A percentile compares a stretch with the other conserved stretches of the same genome.
Evolutionary conservation across 2,888 invertebrate genomes (phyloP).

Genomic region (Melieria picta): DNA sequence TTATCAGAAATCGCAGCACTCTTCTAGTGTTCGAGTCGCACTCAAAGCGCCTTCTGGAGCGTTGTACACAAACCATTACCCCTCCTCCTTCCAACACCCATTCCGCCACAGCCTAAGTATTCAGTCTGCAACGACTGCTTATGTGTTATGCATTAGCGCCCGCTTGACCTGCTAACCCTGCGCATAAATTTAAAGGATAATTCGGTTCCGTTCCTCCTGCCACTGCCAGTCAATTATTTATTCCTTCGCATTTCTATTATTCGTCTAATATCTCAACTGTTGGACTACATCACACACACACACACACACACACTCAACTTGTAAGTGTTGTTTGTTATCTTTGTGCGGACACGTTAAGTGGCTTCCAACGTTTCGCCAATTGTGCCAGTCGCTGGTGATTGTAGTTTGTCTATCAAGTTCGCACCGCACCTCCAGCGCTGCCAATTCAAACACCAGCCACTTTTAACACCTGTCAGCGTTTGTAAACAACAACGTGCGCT

Average conservation of each 20-base stretch:
- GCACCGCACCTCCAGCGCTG: neutral
- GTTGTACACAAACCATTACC: no score
- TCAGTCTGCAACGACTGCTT: constrained; percentile 2
- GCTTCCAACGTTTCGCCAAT: constrained; percentile 44
- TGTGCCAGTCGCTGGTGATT: neutral
- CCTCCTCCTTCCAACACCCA: no score
- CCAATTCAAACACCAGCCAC: constrained; percentile 11
- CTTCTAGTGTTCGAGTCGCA: no score
- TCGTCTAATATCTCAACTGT: constrained; percentile 38
- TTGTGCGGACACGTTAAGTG: constrained; percentile 50
- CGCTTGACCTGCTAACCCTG: constrained; percentile 12
- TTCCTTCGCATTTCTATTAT: constrained; percentile 1
- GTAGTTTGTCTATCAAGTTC: neutral
- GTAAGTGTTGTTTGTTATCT: no score
- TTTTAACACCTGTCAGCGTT: constrained; percentile 35
- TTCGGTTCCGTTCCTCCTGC: no score
- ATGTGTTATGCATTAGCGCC: constrained; percentile 17
- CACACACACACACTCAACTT: no score
- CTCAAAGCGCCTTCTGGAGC: no score
- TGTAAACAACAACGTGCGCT: constrained; percentile 23
- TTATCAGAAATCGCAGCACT: no score
- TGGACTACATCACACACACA: constrained; percentile 12
- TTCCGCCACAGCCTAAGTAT: no score
- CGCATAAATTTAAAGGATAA: no score
- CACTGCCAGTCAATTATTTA: neutral